phyloP scores from a whole-genome alignment of 2,113 vertebrate genomes.

The Hemicordylus capensis region DNA sequence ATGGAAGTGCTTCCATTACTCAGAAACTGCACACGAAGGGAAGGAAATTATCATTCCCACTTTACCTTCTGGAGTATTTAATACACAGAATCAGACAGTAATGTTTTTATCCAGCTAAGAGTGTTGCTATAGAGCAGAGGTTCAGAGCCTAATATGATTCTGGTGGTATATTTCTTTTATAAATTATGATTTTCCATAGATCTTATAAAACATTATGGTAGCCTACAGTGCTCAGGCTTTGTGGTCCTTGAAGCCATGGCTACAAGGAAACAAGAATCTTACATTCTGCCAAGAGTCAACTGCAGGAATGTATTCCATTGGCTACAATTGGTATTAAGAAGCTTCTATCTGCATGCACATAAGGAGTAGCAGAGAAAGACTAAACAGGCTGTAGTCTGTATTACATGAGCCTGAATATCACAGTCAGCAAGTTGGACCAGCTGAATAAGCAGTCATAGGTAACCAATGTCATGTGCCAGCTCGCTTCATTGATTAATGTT shows the following conservation, averaged over 20 bases:
- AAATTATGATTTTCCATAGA: background rate
- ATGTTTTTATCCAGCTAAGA: background rate
- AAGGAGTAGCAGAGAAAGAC: background rate
- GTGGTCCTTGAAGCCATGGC: background rate
- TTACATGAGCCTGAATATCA: background rate
- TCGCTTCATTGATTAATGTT: background rate
- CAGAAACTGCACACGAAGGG: conserved; percentile 6
- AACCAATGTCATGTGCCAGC: background rate
- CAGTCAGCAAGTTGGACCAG: background rate
- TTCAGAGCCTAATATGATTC: background rate
- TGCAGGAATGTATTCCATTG: background rate
- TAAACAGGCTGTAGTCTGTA: background rate
- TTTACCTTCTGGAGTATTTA: conserved; percentile 37
- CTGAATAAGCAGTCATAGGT: background rate
- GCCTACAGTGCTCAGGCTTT: background rate
- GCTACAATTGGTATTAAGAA: background rate
- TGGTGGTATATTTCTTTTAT: background rate
- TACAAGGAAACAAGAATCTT: background rate
- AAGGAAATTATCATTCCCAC: background rate
- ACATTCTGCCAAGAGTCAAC: background rate
- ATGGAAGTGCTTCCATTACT: conserved; percentile 35
- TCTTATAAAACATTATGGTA: background rate
- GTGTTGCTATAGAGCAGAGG: background rate
- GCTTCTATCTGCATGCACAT: accelerated
- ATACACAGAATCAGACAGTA: background rate